These are phyloP conservation scores for Spodoptera exigua DNA, from an alignment of 2,888 invertebrate genomes.

Conservation along the genomic window DNA sequence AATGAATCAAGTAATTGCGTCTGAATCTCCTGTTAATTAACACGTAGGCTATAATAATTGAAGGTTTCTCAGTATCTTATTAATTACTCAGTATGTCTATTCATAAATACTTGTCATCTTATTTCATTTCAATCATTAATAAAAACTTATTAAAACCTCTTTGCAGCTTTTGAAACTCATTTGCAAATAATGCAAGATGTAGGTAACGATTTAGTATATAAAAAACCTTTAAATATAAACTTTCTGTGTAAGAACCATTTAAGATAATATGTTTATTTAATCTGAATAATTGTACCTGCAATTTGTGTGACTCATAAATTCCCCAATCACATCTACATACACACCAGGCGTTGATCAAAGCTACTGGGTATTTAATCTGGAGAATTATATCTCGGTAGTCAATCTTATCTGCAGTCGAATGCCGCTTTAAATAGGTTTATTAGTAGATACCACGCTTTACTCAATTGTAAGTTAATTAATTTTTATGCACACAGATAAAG, in stretches of 20 bases:
- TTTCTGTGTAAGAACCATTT: no score
- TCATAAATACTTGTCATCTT: constrained; percentile 8
- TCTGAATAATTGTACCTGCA: constrained; percentile 11
- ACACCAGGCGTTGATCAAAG: constrained; percentile 44
- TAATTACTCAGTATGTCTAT: constrained; percentile 25
- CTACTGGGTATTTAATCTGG: constrained; percentile 46
- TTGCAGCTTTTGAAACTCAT: no score
- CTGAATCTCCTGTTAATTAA: constrained; percentile 36
- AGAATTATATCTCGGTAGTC: constrained; percentile 48
- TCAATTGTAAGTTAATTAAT: constrained; percentile 34
- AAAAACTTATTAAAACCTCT: no score
- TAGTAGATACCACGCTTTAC: constrained; percentile 21
- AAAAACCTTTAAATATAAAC: no score
- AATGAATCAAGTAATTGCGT: constrained; percentile 37
- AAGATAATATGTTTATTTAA: constrained; percentile 12
- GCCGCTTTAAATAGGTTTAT: constrained; percentile 45
- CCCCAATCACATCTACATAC: constrained; percentile 48
- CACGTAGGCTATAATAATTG: constrained; percentile 11
- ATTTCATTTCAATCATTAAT: no score
- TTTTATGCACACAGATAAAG: constrained; percentile 2
- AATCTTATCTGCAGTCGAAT: constrained; percentile 46
- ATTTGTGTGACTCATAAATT: constrained; percentile 47
- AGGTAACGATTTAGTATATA: no score
- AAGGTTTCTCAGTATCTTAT: constrained; percentile 14
- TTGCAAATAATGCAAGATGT: no score